Conservation (phyloP, 2,113 vertebrate species). For the Heptranchias perlo region DNA sequence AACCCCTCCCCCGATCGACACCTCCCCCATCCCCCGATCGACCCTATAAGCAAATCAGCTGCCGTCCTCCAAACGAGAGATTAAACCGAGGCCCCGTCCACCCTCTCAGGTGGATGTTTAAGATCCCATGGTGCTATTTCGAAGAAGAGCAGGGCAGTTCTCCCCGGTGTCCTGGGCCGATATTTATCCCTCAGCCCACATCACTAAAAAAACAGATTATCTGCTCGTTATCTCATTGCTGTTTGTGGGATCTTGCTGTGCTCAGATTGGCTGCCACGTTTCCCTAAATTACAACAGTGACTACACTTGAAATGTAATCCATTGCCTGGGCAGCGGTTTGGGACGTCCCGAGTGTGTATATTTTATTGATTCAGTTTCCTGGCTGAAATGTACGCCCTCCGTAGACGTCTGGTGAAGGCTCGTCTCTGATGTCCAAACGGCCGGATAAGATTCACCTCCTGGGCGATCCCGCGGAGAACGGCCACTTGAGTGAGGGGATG, state of each 20-base stretch:
- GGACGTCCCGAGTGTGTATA: too few species aligned
- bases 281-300: not conserved
- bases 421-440: not conserved
- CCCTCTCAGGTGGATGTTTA: too few species aligned
- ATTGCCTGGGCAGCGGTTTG: not conserved
- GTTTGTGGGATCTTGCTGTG: not conserved
- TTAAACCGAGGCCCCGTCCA: not conserved
- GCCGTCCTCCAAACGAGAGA: not conserved
- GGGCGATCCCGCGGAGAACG: not conserved
- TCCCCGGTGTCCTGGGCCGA: not conserved
- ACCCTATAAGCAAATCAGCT: too few species aligned
- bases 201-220: not conserved
- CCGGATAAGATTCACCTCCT: too few species aligned
- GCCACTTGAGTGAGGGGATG: not conserved
- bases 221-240: not conserved
- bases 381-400: not conserved
- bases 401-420: too few species aligned
- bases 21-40: too few species aligned
- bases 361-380: not conserved
- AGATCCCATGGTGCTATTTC: not conserved
- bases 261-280: not conserved
- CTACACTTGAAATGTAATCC: not conserved
- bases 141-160: not conserved
- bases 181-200: not conserved
- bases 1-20: too few species aligned